Conservation (phyloP, 2,888 invertebrate species). For the Diarsia brunnea region DNA sequence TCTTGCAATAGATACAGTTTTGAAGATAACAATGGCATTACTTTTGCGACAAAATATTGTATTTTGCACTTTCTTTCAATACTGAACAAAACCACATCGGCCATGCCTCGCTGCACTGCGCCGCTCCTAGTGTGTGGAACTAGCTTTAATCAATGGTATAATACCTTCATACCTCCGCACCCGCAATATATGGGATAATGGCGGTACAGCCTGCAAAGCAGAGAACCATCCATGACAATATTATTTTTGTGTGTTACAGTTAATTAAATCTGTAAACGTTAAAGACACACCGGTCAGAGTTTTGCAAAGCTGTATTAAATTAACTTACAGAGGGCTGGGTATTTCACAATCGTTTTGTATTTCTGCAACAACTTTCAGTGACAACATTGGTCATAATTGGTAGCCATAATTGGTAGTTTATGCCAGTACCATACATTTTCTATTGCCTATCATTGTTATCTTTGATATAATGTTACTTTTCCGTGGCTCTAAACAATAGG, state of each 20-base stretch:
- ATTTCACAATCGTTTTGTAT: not conserved
- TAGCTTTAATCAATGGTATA: constrained; percentile 46
- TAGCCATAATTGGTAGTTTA: not conserved
- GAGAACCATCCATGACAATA: not conserved
- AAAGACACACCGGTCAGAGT: not conserved
- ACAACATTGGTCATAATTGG: no score
- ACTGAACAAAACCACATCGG: not conserved
- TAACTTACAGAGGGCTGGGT: not conserved
- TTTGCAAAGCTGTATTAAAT: not conserved
- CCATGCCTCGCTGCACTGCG: not conserved
- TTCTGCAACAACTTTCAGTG: not conserved
- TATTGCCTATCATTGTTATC: not conserved
- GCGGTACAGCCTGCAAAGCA: constrained; percentile 22
- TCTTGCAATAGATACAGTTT: not conserved
- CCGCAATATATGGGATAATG: not conserved
- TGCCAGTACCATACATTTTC: not conserved
- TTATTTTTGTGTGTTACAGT: not conserved
- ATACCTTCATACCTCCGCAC: constrained; percentile 20
- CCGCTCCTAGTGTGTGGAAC: not conserved
- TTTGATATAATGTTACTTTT: not conserved
- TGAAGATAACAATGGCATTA: no score
- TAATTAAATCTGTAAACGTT: not conserved
- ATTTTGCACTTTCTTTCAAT: not conserved
- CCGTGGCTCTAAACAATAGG: accelerated
- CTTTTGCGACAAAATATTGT: not conserved